Evolutionary conservation across 1,140 invertebrate genomes (phyloP).

Genomic region (Periplaneta americana): DNA sequence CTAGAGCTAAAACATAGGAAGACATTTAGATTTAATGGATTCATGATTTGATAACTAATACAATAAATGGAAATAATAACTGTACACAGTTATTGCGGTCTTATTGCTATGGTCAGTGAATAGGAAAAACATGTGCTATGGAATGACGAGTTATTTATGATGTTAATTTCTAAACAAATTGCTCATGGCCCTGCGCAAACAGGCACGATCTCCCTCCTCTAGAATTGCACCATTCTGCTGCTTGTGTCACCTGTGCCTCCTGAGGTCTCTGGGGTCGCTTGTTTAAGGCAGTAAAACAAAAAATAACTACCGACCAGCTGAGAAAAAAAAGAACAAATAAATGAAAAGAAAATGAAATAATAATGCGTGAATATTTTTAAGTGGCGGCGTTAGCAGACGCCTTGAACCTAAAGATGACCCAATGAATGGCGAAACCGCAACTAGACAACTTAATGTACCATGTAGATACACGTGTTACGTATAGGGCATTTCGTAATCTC

Average conservation of each 20-base stretch:
- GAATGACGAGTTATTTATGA: too few species aligned
- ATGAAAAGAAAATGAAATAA: background rate
- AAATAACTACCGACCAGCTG: background rate
- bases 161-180: too few species aligned
- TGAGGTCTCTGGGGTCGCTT: background rate
- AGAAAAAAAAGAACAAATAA: background rate
- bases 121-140: too few species aligned
- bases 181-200: too few species aligned
- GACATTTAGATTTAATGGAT: too few species aligned
- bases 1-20: too few species aligned
- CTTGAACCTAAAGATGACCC: background rate
- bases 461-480: background rate
- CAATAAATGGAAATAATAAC: too few species aligned
- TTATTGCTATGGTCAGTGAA: too few species aligned
- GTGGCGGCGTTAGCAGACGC: background rate
- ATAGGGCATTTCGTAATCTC: background rate
- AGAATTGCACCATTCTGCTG: too few species aligned
- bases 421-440: background rate
- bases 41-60: too few species aligned
- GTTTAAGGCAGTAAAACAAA: background rate
- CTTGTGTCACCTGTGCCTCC: background rate
- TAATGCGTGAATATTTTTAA: background rate
- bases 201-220: too few species aligned
- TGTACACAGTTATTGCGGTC: too few species aligned
- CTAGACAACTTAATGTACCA: background rate